Conservation (phyloP, 2,113 vertebrate species). For the Blennius ocellaris region DNA sequence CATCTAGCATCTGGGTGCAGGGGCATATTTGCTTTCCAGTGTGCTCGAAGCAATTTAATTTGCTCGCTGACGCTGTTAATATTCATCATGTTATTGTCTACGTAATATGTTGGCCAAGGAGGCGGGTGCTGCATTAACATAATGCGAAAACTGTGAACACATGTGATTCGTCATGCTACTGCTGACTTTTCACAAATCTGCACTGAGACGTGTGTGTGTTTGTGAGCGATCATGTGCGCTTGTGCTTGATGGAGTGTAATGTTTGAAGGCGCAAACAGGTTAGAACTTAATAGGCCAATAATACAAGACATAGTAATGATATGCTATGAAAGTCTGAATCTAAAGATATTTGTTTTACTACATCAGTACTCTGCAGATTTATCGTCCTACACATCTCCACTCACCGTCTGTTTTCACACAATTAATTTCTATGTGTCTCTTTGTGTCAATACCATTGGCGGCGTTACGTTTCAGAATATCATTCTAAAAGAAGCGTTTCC, state of each 20-base stretch:
- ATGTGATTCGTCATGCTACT: conserved; percentile 19
- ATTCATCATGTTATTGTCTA: conserved; percentile 47
- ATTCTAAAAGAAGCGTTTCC: background rate
- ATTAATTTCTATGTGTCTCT: conserved; percentile 8
- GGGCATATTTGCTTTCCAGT: conserved; percentile 36
- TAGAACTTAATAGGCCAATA: conserved; percentile 14
- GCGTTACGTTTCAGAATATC: background rate
- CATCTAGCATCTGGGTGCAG: conserved; percentile 55
- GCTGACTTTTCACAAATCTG: conserved; percentile 20
- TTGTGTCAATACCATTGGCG: background rate
- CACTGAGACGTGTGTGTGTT: conserved; percentile 8
- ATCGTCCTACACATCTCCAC: conserved; percentile 14
- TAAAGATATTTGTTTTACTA: background rate
- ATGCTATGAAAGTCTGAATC: background rate
- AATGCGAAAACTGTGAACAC: background rate
- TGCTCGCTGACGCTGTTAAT: conserved; percentile 52
- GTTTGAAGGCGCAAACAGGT: conserved; percentile 6
- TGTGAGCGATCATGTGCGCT: background rate
- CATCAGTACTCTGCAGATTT: conserved; percentile 1
- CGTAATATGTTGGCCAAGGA: conserved; percentile 41
- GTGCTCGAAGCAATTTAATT: conserved; percentile 41
- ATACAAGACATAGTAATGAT: conserved; percentile 14
- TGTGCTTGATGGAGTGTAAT: conserved; percentile 23
- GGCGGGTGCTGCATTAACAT: conserved; percentile 29
- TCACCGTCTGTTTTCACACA: conserved; percentile 1